Percentiles rank a stretch among this genome's conserved stretches.
Evolutionary conservation across 2,888 invertebrate genomes (phyloP).

Genomic region (Nezara viridula): DNA sequence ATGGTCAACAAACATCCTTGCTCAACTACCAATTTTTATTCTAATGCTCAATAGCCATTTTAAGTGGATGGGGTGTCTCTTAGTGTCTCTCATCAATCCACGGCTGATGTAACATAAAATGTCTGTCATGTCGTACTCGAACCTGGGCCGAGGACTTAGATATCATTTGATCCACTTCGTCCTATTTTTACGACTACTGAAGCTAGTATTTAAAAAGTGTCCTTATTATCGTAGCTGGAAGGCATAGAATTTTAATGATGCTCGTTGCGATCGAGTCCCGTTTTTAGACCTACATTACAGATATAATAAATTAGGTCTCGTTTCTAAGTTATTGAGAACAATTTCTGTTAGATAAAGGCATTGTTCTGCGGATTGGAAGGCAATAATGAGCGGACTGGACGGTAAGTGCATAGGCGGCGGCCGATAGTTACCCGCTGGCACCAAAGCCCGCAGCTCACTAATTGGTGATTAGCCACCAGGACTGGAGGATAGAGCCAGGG

Average conservation of each 20-base stretch:
- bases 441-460: not conserved
- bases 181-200: no score
- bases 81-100: no score
- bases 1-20: no score
- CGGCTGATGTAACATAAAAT: no score
- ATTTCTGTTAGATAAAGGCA: not conserved
- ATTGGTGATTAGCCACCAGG: conserved; percentile 28
- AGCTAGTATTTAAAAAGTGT: not conserved
- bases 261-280: not conserved
- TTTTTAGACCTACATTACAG: not conserved
- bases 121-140: no score
- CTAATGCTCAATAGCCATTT: no score
- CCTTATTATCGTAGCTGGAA: not conserved
- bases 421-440: not conserved
- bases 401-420: not conserved
- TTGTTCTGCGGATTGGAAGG: not conserved
- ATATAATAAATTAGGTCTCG: not conserved
- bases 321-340: conserved; percentile 1
- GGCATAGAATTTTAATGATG: not conserved
- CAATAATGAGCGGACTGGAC: not conserved
- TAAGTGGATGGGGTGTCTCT: no score
- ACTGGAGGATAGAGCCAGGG: not conserved
- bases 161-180: no score
- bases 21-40: no score
- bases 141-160: no score